Evolutionary conservation across 2,888 invertebrate genomes (phyloP).

Genomic region (Zootermopsis nevadensis): DNA sequence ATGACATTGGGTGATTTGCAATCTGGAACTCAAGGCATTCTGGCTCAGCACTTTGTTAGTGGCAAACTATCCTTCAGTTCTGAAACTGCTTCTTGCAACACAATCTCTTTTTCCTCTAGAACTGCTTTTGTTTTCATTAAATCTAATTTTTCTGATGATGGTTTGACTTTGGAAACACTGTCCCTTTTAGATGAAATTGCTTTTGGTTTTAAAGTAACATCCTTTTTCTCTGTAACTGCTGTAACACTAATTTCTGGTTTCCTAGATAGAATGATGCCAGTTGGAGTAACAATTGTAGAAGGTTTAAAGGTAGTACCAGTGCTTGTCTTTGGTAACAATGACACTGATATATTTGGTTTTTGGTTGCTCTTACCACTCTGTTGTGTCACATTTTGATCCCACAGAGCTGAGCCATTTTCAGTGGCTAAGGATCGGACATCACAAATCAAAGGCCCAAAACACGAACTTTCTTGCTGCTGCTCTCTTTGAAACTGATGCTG

Average conservation of each 20-base stretch:
- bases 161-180: constrained; percentile 21
- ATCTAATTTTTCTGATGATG: constrained; percentile 7
- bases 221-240: constrained; percentile 44
- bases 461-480: not conserved
- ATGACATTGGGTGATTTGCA: not conserved
- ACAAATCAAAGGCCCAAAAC: constrained; percentile 62
- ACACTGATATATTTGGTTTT: constrained; percentile 60
- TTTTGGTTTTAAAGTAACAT: constrained; percentile 36
- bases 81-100: not conserved
- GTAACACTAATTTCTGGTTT: constrained; percentile 50
- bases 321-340: constrained; percentile 72
- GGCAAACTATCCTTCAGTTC: constrained; percentile 8
- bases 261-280: constrained; percentile 49
- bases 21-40: not conserved
- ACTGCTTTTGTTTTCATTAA: not conserved
- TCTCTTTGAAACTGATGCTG: constrained; percentile 16
- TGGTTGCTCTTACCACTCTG: constrained; percentile 57
- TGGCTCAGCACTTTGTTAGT: constrained; percentile 23
- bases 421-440: constrained; percentile 59
- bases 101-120: constrained; percentile 12
- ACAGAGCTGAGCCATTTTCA: constrained; percentile 41
- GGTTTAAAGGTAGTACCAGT: constrained; percentile 37
- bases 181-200: constrained; percentile 13
- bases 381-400: constrained; percentile 37
- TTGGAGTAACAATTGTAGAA: constrained; percentile 50